Evolutionary conservation across 2,797 vertebrate genomes (phyloP).

Genomic region (Sebastes reedi): DNA sequence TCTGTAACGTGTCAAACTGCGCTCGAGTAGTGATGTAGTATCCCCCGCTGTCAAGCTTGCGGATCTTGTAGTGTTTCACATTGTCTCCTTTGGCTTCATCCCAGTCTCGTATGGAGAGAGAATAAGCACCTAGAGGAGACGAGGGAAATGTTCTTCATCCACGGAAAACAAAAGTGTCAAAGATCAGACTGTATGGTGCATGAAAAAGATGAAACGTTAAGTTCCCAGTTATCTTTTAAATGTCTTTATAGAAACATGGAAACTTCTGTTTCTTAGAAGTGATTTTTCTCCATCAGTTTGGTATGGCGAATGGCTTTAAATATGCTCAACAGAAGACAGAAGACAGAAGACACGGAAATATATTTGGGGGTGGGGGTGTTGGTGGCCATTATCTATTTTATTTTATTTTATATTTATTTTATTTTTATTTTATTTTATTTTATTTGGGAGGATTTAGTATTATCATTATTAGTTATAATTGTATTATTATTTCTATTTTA

Average conservation of each 20-base stretch:
- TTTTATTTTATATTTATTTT: no score
- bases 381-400: no score
- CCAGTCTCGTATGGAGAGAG: conserved; percentile 96
- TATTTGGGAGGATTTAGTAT: no score
- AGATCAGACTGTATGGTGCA: neutral
- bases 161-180: neutral
- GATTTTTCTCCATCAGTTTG: neutral
- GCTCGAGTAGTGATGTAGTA: conserved; percentile 97
- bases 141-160: conserved; percentile 8
- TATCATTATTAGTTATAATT: no score
- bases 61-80: conserved; percentile 98
- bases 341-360: no score
- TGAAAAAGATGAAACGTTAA: neutral
- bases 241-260: neutral
- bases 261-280: neutral
- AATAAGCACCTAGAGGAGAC: conserved; percentile 87
- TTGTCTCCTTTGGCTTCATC: conserved; percentile 94
- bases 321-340: neutral
- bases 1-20: conserved; percentile 94
- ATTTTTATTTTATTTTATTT: no score
- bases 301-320: rapidly evolving
- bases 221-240: neutral
- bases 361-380: neutral
- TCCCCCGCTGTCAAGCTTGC: conserved; percentile 95
- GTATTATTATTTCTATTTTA: no score